Percentiles rank a stretch among this genome's conserved stretches.
These are phyloP conservation scores for Corticium candelabrum DNA, from an alignment of 37 sponge, comb jelly and placozoan species.

Conservation along the genomic window DNA sequence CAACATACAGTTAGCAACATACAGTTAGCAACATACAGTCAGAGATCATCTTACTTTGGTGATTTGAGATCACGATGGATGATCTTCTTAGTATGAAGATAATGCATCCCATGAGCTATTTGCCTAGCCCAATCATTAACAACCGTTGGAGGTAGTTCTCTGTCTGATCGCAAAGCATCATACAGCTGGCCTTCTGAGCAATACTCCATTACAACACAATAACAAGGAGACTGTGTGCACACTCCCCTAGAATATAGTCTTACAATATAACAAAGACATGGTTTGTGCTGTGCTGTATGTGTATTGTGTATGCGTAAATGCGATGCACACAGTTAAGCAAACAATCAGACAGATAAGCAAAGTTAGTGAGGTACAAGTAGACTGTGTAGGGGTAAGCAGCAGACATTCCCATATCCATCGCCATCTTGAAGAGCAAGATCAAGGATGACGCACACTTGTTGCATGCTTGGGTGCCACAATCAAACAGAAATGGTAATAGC, in stretches of 20 bases:
- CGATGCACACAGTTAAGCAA: too few species aligned
- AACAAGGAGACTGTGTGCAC: conserved; percentile 55
- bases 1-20: neutral
- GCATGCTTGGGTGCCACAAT: too few species aligned
- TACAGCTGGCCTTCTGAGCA: conserved; percentile 63
- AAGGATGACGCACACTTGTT: too few species aligned
- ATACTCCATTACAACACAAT: conserved; percentile 78
- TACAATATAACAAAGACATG: too few species aligned
- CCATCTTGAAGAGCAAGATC: too few species aligned
- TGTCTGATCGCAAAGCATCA: conserved; percentile 31
- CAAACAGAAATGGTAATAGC: too few species aligned
- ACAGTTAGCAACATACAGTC: neutral
- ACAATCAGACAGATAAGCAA: neutral
- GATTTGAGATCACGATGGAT: conserved; percentile 82
- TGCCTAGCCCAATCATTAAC: conserved; percentile 69
- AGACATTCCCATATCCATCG: too few species aligned
- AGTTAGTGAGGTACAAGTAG: too few species aligned
- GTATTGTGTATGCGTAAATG: too few species aligned
- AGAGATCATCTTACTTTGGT: conserved; percentile 43
- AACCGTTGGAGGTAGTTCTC: conserved; percentile 55
- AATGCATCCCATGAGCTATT: conserved; percentile 74
- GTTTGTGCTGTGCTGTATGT: too few species aligned
- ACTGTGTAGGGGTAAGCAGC: too few species aligned
- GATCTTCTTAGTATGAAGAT: conserved; percentile 70
- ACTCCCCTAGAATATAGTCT: conserved; percentile 67